phyloP scores from a whole-genome alignment of 2,888 invertebrate species.

The Chelonus formosanus region DNA sequence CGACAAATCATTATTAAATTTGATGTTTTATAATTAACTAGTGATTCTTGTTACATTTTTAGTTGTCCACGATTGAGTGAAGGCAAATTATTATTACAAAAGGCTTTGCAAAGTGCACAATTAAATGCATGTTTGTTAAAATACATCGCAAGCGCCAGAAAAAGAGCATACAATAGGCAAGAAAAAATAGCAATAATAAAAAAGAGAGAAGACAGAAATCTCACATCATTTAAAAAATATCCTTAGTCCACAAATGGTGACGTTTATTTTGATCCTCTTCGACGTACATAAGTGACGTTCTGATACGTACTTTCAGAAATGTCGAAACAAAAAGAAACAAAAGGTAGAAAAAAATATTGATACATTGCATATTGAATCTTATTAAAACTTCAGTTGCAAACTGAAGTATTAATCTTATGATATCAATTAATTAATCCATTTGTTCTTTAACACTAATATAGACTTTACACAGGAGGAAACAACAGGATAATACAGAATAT shows the following conservation, averaged over 20 bases:
- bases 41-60: neutral
- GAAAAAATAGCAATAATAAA: conserved; percentile 14
- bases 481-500: conserved; percentile 49
- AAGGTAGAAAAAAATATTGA: conserved; percentile 17
- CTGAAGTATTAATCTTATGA: conserved; percentile 10
- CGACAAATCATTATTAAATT: neutral
- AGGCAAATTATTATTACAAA: neutral
- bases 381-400: conserved; percentile 25
- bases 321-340: conserved; percentile 21
- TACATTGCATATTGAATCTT: conserved; percentile 15
- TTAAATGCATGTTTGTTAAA: neutral
- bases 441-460: conserved; percentile 55
- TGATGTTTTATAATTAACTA: conserved; percentile 17
- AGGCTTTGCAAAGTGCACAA: conserved; percentile 27
- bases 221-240: conserved; percentile 7
- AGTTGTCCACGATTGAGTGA: neutral
- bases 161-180: conserved; percentile 16
- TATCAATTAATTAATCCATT: conserved; percentile 7
- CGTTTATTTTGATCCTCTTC: conserved; percentile 21
- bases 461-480: conserved; percentile 60
- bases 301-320: conserved; percentile 22
- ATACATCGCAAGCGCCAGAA: conserved; percentile 1
- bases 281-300: conserved; percentile 27
- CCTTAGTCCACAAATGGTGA: conserved; percentile 4
- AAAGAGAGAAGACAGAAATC: conserved; percentile 3